Evolutionary conservation across 1,140 invertebrate species (phyloP).

Genomic region (Holotrichia oblita): DNA sequence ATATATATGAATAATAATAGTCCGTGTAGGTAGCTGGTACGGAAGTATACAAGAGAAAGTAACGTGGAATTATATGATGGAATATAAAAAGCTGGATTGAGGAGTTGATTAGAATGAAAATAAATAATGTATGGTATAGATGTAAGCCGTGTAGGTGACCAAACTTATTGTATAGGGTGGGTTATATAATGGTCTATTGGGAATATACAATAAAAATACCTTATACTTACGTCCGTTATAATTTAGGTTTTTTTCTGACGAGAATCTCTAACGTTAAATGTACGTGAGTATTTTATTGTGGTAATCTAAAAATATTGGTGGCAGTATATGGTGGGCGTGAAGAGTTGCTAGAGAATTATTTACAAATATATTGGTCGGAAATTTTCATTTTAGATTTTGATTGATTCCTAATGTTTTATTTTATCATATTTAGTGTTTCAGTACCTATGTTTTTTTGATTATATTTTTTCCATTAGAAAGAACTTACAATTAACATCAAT

Average conservation of each 20-base stretch:
- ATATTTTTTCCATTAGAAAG: too few species aligned
- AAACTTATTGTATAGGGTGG: not conserved
- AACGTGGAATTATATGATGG: not conserved
- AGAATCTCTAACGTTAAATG: not conserved
- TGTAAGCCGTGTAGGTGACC: conserved; percentile 14
- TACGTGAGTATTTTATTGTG: not conserved
- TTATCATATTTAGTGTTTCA: too few species aligned
- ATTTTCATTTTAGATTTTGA: too few species aligned
- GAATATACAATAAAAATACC: not conserved
- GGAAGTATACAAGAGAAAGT: conserved; percentile 8
- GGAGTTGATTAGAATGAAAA: conserved; percentile 12
- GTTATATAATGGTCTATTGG: not conserved
- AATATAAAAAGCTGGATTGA: conserved; percentile 13
- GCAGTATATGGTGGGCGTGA: too few species aligned
- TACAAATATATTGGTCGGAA: too few species aligned
- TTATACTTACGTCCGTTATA: not conserved
- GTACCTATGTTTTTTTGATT: too few species aligned
- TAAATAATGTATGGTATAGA: not conserved
- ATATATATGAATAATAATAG: conserved; percentile 5
- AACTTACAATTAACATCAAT: too few species aligned
- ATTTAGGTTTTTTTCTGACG: not conserved
- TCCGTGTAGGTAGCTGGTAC: not conserved
- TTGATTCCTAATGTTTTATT: too few species aligned
- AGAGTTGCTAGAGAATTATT: too few species aligned
- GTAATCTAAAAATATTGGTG: too few species aligned